Base-by-base conservation (phyloP, 1,140 invertebrate species). In the Drosophila kanapiae region DNA sequence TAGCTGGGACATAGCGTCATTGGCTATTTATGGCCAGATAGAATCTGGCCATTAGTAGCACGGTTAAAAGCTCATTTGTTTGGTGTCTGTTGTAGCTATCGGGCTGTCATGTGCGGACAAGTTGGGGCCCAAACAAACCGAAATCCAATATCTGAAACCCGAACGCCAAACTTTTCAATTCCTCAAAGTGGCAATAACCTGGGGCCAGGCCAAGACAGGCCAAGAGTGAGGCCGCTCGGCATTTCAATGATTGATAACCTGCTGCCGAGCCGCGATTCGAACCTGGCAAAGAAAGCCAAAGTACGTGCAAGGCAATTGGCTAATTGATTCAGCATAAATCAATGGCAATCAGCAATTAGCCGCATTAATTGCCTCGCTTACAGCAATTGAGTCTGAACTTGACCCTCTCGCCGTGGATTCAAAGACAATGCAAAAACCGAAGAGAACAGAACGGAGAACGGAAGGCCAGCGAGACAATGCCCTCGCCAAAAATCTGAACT, bases 141-240 rank as follows among this genome's bases (percentile, higher is more conserved):
- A 51, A 51, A 64, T 48, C 13, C 23, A 23, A 48, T 10, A n/a
- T 6, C 33, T 14, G 40, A 60, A 29, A 35, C 18, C 62, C 53
- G 33, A 54, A 37, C 16, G 35, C 27, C 29, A n/a, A 60, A 47
- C 58, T 62, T 71, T 84, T 85, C 68, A 87, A 87, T 84, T 87
- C 83, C 83, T 87, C 80, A 87, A 87, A 87, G 81, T 88, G 84
- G 77, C 84, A 87, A 84, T 84, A 87, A 87, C 84, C 84, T 78
- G 67, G 38, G 63, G 61, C 78, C 56, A 43, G 84, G 83, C 84
- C 78, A 83, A 86, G 54, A 76, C 74, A 76, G 72, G 61, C 37
- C 72, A 76, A 72, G 56, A 69, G 42, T 79, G 61, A 83, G 53
- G 61, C 62, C 63, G 75, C 64, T 77, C 48, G 47, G 63, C 53